Percentiles rank a stretch among this genome's conserved stretches.
phyloP scores from a whole-genome alignment of 2,888 invertebrate genomes.

The Chaitophorus viminalis region DNA sequence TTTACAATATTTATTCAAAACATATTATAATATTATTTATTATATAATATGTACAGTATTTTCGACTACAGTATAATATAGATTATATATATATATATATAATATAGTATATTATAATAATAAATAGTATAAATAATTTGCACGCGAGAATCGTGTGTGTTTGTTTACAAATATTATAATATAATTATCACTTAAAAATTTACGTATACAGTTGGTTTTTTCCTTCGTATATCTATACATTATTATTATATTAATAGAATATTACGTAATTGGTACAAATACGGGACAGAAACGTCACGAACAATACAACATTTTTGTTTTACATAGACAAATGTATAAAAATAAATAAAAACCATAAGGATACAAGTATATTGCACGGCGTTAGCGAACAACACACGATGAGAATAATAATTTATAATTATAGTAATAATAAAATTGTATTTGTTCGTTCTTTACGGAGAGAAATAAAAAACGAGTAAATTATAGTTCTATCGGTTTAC shows the following conservation, averaged over 20 bases:
- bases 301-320: not conserved
- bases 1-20: slow-evolving; percentile 52
- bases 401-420: not conserved
- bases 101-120: not conserved
- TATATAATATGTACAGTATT: slow-evolving; percentile 39
- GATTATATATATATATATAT: slow-evolving; percentile 17
- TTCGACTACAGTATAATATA: slow-evolving; percentile 9
- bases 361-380: slow-evolving; percentile 47
- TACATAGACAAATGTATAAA: not conserved
- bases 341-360: not conserved
- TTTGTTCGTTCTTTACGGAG: not conserved
- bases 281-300: not conserved
- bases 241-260: slow-evolving; percentile 1
- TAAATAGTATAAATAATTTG: slow-evolving; percentile 50
- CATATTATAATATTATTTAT: not conserved
- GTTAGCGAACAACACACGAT: not conserved
- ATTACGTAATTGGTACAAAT: not conserved
- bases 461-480: slow-evolving; percentile 34
- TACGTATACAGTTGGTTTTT: slow-evolving; percentile 57
- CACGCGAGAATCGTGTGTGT: not conserved
- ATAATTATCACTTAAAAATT: slow-evolving; percentile 51
- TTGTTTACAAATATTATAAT: not conserved
- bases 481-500: slow-evolving; percentile 27
- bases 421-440: not conserved
- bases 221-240: slow-evolving; percentile 2